Conservation (phyloP, 1,140 invertebrate genomes). For the Musca domestica region DNA sequence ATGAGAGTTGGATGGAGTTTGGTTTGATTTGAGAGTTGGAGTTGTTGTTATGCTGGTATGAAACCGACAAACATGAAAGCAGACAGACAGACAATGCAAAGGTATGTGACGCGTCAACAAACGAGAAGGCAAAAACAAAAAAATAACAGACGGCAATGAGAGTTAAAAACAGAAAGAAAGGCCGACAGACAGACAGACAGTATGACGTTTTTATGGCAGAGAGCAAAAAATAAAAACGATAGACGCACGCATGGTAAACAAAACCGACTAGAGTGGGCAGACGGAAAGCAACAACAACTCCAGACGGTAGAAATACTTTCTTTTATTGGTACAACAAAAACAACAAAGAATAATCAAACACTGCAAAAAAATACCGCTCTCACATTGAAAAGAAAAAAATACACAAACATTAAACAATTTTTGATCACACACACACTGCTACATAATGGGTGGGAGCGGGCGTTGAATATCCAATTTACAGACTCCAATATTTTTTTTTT, state of each 20-base stretch:
- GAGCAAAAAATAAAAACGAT: background rate
- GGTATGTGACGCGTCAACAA: conserved; percentile 19
- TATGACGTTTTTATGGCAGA: background rate
- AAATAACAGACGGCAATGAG: background rate
- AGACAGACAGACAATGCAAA: background rate
- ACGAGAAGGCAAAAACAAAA: background rate
- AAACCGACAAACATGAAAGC: conserved; percentile 3
- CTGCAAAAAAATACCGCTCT: too few species aligned
- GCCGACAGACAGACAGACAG: background rate
- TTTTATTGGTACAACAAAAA: too few species aligned
- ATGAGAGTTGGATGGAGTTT: too few species aligned
- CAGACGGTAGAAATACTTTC: background rate
- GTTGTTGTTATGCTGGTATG: background rate
- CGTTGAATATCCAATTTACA: too few species aligned
- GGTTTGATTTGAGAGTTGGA: too few species aligned
- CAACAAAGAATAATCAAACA: too few species aligned
- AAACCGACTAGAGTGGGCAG: background rate
- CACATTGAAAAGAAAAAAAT: too few species aligned
- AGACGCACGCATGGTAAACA: background rate
- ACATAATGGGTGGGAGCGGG: too few species aligned
- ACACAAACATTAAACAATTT: too few species aligned
- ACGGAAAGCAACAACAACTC: background rate
- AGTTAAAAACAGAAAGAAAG: background rate
- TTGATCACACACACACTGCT: too few species aligned
- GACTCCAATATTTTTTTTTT: too few species aligned